These are phyloP conservation scores for Cheilosia grossa DNA, from an alignment of 2,888 invertebrate genomes.

Conservation along the genomic window DNA sequence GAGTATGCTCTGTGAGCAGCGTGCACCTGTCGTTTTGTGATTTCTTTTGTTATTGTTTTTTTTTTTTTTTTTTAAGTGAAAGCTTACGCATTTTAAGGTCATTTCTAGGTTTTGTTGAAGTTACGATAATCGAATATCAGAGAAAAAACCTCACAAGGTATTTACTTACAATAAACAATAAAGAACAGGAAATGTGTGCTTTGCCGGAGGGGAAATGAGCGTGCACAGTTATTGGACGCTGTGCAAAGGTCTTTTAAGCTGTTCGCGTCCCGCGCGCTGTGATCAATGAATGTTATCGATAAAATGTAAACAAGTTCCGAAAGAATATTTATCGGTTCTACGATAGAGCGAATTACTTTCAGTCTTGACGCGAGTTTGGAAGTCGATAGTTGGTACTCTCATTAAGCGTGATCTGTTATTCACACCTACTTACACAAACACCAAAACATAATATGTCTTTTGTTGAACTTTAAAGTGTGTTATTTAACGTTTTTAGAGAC, in stretches of 20 bases:
- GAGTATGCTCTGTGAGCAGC: conserved; percentile 20
- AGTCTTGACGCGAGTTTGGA: no score
- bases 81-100: conserved; percentile 69
- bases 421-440: no score
- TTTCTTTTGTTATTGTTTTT: conserved; percentile 30
- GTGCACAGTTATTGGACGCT: not conserved
- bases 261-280: not conserved
- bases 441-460: no score
- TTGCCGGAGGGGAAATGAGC: conserved; percentile 13
- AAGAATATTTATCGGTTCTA: no score
- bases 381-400: no score
- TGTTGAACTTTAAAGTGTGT: no score
- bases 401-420: no score
- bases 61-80: conserved; percentile 56
- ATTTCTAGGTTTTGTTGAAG: conserved; percentile 59
- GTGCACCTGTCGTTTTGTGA: conserved; percentile 62
- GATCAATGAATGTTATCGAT: conserved; percentile 22
- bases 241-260: conserved; percentile 55
- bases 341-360: no score
- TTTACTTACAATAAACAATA: conserved; percentile 28
- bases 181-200: conserved; percentile 56
- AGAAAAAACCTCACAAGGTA: conserved; percentile 43
- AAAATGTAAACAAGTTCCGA: not conserved
- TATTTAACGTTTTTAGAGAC: no score
- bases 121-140: conserved; percentile 55